These are phyloP conservation scores for Acanthoscelides obtectus DNA, from an alignment of 2,888 invertebrate species.

Conservation along the genomic window DNA sequence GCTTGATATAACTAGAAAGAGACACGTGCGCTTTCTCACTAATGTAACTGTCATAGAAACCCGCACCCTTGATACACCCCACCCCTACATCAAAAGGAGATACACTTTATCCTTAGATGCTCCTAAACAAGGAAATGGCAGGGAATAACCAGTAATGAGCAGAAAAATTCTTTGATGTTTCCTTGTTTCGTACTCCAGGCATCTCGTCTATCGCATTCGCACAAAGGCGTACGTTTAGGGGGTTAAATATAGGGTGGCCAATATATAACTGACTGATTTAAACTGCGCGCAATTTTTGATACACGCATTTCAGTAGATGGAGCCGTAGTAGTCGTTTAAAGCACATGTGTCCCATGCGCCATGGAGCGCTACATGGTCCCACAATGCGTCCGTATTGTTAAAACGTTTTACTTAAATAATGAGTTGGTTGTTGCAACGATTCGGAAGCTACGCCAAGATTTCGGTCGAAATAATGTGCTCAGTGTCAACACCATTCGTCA, in stretches of 20 bases:
- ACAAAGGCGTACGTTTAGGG: neutral
- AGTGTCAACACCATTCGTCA: too few species aligned
- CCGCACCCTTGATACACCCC: conserved; percentile 4
- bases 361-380: neutral
- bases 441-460: too few species aligned
- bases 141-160: conserved; percentile 14
- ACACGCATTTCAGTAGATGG: too few species aligned
- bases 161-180: conserved; percentile 19
- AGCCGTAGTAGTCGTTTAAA: too few species aligned
- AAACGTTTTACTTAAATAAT: too few species aligned
- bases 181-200: conserved; percentile 9
- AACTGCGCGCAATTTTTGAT: too few species aligned
- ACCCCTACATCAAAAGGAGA: conserved; percentile 16
- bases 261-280: too few species aligned
- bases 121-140: conserved; percentile 14
- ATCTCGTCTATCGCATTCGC: conserved; percentile 7
- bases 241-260: too few species aligned
- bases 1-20: neutral
- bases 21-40: neutral
- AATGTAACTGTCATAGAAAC: neutral
- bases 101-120: conserved; percentile 11
- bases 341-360: neutral
- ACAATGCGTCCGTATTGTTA: too few species aligned
- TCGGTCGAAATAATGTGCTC: too few species aligned
- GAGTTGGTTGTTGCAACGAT: too few species aligned